Conservation (phyloP, 2,888 invertebrate species). For the Dyspetes luteomarginatus region DNA sequence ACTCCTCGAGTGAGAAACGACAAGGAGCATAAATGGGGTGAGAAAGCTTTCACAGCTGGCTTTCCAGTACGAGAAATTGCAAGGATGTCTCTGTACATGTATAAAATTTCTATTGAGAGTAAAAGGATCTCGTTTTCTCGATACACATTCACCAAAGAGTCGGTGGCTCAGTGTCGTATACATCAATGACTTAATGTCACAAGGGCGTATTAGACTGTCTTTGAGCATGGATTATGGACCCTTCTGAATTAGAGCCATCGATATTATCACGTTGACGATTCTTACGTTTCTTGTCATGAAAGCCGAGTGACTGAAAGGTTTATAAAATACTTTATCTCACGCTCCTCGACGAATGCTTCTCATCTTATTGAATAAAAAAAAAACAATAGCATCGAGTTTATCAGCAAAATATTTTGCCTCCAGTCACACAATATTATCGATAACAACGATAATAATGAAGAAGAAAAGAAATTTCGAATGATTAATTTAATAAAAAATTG, state of each 20-base stretch:
- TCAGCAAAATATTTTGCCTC: neutral
- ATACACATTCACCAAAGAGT: slow-evolving; percentile 4
- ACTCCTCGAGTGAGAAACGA: slow-evolving; percentile 21
- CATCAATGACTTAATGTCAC: no score
- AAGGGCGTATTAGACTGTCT: no score
- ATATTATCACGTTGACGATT: slow-evolving; percentile 44
- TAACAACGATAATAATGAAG: no score
- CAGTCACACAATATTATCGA: neutral
- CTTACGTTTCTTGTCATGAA: neutral
- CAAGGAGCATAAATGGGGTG: neutral
- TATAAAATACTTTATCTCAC: slow-evolving; percentile 38
- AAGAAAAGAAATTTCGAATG: no score
- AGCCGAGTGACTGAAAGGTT: slow-evolving; percentile 19
- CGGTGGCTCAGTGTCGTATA: no score
- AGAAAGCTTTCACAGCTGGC: slow-evolving; percentile 10
- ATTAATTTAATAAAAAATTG: no score
- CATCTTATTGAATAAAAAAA: neutral
- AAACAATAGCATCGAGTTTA: neutral
- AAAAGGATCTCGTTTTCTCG: slow-evolving; percentile 28
- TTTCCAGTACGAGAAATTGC: slow-evolving; percentile 30
- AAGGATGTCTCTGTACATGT: slow-evolving; percentile 14
- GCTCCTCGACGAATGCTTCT: slow-evolving; percentile 16
- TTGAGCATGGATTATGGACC: no score
- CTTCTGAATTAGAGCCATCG: no score
- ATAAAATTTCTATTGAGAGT: slow-evolving; percentile 21